A percentile compares a stretch with the other conserved stretches of the same genome.
Conservation (phyloP, 1,140 invertebrate genomes). For the Grapholita molesta region DNA sequence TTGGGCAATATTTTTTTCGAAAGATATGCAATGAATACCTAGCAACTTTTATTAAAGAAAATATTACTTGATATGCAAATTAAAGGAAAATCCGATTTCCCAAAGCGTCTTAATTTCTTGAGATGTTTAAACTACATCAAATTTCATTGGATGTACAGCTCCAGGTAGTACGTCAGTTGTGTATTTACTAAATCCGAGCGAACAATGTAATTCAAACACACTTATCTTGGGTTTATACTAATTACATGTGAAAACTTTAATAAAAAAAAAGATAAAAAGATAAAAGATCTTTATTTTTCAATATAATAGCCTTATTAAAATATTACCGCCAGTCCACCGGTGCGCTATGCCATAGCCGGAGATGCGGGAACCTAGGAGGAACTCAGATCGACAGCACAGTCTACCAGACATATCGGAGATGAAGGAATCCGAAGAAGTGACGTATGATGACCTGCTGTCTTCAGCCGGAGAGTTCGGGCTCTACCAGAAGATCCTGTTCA, state of each 20-base stretch:
- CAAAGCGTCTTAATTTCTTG: too few species aligned
- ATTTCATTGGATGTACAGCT: too few species aligned
- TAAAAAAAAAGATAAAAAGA: too few species aligned
- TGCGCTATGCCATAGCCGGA: not conserved
- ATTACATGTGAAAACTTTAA: too few species aligned
- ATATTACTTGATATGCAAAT: too few species aligned
- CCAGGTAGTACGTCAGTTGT: too few species aligned
- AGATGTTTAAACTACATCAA: too few species aligned
- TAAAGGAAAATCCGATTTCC: too few species aligned
- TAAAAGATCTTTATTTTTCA: too few species aligned
- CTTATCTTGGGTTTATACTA: not conserved
- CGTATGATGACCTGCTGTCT: constrained; percentile 81
- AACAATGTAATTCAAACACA: not conserved
- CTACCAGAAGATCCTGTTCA: constrained; percentile 82
- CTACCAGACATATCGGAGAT: constrained; percentile 11
- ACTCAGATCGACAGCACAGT: not conserved
- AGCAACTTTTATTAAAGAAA: too few species aligned
- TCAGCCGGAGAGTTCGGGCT: constrained; percentile 82
- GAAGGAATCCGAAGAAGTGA: constrained; percentile 44
- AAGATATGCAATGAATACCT: too few species aligned
- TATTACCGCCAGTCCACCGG: not conserved
- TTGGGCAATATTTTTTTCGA: too few species aligned
- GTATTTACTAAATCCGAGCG: not conserved
- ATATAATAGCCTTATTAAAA: not conserved
- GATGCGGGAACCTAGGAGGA: not conserved